A percentile compares a stretch with the other conserved stretches of the same genome.
Conservation (phyloP, 2,797 vertebrate species). For the Phalanger gymnotis region DNA sequence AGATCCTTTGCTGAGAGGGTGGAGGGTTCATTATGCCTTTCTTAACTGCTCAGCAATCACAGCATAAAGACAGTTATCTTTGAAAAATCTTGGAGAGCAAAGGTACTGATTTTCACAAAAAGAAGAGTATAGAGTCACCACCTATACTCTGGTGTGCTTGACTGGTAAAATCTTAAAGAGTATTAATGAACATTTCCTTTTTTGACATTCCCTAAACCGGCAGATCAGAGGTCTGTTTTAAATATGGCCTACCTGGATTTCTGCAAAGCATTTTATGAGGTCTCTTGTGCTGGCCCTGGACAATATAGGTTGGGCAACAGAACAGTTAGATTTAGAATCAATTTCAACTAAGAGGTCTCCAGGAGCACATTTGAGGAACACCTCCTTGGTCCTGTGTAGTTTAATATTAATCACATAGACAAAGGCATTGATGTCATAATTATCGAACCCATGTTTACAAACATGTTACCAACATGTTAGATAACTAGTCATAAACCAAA, state of each 20-base stretch:
- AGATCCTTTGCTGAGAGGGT: neutral
- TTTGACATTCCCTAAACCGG: neutral
- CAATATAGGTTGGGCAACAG: neutral
- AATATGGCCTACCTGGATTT: neutral
- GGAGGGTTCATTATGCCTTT: neutral
- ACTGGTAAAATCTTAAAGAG: neutral
- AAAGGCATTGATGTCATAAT: neutral
- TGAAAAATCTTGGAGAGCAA: neutral
- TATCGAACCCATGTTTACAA: neutral
- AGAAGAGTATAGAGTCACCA: neutral
- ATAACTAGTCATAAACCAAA: neutral
- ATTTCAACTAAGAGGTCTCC: neutral
- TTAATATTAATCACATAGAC: neutral
- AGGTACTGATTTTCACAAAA: neutral
- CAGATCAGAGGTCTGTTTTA: neutral
- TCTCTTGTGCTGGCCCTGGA: neutral
- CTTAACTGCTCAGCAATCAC: neutral
- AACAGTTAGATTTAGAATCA: neutral
- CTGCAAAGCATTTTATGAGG: neutral
- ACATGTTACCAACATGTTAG: neutral
- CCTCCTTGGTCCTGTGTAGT: neutral
- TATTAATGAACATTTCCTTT: neutral
- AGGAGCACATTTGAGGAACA: neutral
- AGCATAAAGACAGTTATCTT: neutral
- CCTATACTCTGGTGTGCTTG: neutral